Evolutionary conservation across 2,113 vertebrate genomes (phyloP).

Genomic region (Hirundichthys speculiger): DNA sequence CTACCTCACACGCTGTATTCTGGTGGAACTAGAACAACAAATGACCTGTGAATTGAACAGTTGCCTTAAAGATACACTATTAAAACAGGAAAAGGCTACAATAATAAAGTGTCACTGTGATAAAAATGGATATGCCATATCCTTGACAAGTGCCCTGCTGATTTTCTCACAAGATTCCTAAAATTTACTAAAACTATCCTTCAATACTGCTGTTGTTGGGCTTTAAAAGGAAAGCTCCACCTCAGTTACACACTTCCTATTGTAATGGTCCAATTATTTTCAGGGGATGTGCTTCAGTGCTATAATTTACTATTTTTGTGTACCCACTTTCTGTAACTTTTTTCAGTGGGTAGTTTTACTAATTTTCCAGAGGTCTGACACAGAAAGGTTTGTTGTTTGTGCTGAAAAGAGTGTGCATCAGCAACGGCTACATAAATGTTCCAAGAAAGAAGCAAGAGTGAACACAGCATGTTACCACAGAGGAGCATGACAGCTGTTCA

Average conservation of each 20-base stretch:
- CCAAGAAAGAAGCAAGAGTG: conserved; percentile 2
- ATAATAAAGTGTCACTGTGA: background rate
- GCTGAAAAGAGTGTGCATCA: conserved; percentile 1
- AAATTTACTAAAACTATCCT: background rate
- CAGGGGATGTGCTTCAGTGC: background rate
- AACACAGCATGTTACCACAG: conserved; percentile 37
- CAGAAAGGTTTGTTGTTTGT: conserved; percentile 4
- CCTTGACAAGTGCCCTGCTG: background rate
- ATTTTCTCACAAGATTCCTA: no score
- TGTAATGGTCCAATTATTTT: conserved; percentile 1
- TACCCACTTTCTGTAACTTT: conserved; percentile 11
- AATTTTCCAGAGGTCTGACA: conserved; percentile 8
- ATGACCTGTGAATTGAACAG: conserved; percentile 42
- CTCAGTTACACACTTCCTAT: background rate
- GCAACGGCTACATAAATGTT: background rate
- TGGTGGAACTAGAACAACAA: conserved; percentile 31
- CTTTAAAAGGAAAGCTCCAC: no score
- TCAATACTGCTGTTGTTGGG: background rate
- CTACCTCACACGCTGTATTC: conserved; percentile 31
- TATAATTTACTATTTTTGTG: conserved; percentile 21
- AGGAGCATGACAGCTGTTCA: conserved; percentile 38
- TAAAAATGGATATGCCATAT: background rate
- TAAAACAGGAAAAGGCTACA: conserved; percentile 6
- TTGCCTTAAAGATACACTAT: conserved; percentile 11
- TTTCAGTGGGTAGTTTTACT: conserved; percentile 21